Conservation (phyloP, 2,888 invertebrate genomes). For the Protula sp. region DNA sequence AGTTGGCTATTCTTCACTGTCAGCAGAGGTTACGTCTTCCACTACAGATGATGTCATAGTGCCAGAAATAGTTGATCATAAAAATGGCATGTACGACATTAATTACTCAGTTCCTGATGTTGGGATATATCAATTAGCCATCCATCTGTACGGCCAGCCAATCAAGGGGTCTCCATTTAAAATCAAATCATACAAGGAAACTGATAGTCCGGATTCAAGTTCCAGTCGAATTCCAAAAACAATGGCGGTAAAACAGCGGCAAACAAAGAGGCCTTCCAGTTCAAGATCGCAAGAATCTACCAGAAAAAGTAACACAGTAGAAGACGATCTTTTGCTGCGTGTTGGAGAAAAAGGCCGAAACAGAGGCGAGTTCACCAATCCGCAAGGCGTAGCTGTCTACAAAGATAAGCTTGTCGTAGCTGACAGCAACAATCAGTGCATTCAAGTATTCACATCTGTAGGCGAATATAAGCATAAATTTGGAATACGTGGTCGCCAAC, state of each 20-base stretch:
- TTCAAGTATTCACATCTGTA: conserved; percentile 43
- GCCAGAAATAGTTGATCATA: conserved; percentile 16
- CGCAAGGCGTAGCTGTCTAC: conserved; percentile 55
- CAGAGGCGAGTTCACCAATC: conserved; percentile 58
- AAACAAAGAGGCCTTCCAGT: conserved; percentile 52
- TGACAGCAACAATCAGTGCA: conserved; percentile 57
- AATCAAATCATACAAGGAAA: conserved; percentile 41
- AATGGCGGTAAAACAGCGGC: conserved; percentile 47
- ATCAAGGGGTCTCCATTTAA: conserved; percentile 56
- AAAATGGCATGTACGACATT: conserved; percentile 43
- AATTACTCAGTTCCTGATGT: conserved; percentile 49
- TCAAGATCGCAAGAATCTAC: conserved; percentile 52
- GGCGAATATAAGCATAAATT: conserved; percentile 55
- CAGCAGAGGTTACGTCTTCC: conserved; percentile 29
- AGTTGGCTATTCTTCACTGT: conserved; percentile 40
- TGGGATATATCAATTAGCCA: conserved; percentile 50
- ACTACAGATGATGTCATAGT: conserved; percentile 4
- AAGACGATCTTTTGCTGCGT: conserved; percentile 56
- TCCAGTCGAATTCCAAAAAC: conserved; percentile 48
- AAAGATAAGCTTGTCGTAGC: conserved; percentile 51
- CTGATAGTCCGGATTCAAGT: conserved; percentile 34
- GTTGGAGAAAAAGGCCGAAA: conserved; percentile 56
- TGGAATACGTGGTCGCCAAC: conserved; percentile 54
- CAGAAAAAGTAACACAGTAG: conserved; percentile 49
- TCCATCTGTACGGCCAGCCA: conserved; percentile 53